phyloP scores from a whole-genome alignment of 2,797 vertebrate species.

The Fistularia tabacaria region DNA sequence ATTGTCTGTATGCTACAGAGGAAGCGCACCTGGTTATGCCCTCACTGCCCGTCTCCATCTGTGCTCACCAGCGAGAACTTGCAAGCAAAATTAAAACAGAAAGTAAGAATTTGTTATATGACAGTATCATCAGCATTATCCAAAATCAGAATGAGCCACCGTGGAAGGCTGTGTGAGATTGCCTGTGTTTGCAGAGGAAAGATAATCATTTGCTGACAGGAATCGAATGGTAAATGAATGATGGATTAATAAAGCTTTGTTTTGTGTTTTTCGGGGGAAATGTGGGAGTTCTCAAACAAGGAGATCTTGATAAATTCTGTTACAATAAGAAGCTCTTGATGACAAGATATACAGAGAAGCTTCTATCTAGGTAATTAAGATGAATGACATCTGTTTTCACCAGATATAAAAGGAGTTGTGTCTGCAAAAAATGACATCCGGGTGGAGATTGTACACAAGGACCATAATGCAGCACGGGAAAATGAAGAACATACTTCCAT shows the following conservation, averaged over 20 bases:
- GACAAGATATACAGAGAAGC: slow-evolving; percentile 48
- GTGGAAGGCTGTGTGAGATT: slow-evolving; percentile 59
- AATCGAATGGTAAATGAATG: slow-evolving; percentile 56
- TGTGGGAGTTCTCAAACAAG: slow-evolving; percentile 34
- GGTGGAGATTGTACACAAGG: slow-evolving; percentile 97
- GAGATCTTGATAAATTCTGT: slow-evolving; percentile 55
- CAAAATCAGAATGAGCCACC: slow-evolving; percentile 58
- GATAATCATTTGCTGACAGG: slow-evolving; percentile 58
- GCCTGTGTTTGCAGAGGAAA: slow-evolving; percentile 54
- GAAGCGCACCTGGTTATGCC: slow-evolving; percentile 85
- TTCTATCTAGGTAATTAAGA: slow-evolving; percentile 45
- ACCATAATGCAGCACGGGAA: slow-evolving; percentile 87
- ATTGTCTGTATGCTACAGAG: slow-evolving; percentile 83
- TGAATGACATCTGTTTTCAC: slow-evolving; percentile 40
- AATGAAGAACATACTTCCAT: slow-evolving; percentile 90
- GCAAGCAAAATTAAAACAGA: slow-evolving; percentile 86
- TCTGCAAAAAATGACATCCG: slow-evolving; percentile 97
- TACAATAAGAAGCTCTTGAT: slow-evolving; percentile 38
- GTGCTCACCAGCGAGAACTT: slow-evolving; percentile 85
- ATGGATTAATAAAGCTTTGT: slow-evolving; percentile 34
- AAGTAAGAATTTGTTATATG: slow-evolving; percentile 81
- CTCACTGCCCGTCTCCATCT: slow-evolving; percentile 85
- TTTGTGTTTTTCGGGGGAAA: slow-evolving; percentile 25
- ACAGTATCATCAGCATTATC: slow-evolving; percentile 70
- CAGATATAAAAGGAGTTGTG: slow-evolving; percentile 96